Conservation (phyloP, 2,797 vertebrate species). For the Scolopax bukidnonensis region DNA sequence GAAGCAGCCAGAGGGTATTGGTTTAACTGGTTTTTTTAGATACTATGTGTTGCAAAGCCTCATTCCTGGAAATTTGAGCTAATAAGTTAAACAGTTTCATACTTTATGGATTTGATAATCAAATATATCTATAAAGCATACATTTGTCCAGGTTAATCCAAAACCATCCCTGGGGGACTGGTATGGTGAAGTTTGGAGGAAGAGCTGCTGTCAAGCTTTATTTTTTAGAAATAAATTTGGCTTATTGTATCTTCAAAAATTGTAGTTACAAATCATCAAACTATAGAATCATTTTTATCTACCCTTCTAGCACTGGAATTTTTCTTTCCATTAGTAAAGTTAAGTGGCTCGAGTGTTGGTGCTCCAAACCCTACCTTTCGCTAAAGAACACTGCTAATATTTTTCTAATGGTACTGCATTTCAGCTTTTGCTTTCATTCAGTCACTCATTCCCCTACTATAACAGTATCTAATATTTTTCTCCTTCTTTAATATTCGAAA, state of each 20-base stretch:
- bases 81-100: not conserved
- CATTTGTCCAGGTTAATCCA: not conserved
- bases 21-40: not conserved
- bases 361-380: not conserved
- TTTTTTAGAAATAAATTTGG: not conserved
- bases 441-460: not conserved
- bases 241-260: not conserved
- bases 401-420: not conserved
- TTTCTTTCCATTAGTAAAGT: not conserved
- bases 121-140: not conserved
- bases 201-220: not conserved
- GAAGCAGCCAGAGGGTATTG: not conserved
- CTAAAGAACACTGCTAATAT: not conserved
- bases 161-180: not conserved
- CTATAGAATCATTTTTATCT: not conserved
- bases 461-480: not conserved
- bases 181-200: not conserved
- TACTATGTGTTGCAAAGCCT: not conserved
- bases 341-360: not conserved
- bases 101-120: not conserved
- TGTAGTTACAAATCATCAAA: not conserved
- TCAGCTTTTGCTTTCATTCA: not conserved
- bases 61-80: not conserved
- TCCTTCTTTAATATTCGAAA: not conserved
- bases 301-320: not conserved